Percentiles rank a stretch among this genome's conserved stretches.
These are phyloP conservation scores for Drosophila phalerata DNA, from an alignment of 2,888 invertebrate species.

Conservation along the genomic window DNA sequence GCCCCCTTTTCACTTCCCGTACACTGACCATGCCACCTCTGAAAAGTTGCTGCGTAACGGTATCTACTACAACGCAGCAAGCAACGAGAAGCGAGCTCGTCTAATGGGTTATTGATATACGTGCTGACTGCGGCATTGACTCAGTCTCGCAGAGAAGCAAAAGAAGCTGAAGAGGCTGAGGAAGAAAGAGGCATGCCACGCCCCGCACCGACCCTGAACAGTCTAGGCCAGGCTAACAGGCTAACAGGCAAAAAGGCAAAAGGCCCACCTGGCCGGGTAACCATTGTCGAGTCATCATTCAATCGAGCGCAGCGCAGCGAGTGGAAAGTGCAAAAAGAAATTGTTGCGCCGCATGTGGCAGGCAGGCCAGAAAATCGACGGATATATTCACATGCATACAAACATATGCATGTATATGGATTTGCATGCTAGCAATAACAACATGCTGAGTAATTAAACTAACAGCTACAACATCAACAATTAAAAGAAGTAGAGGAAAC, in stretches of 20 bases:
- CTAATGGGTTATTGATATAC: constrained; percentile 73
- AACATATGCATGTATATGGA: constrained; percentile 18
- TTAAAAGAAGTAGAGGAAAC: constrained; percentile 39
- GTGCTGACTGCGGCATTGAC: constrained; percentile 45
- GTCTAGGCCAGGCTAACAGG: not conserved
- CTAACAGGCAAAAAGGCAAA: constrained; percentile 8
- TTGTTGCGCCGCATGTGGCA: constrained; percentile 53
- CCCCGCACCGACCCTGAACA: constrained; percentile 28
- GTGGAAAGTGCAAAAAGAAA: constrained; percentile 71
- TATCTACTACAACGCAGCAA: constrained; percentile 60
- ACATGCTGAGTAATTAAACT: constrained; percentile 72
- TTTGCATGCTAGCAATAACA: constrained; percentile 51
- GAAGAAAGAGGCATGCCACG: constrained; percentile 38
- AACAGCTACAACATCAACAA: constrained; percentile 61
- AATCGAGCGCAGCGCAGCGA: constrained; percentile 52
- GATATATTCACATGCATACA: constrained; percentile 20
- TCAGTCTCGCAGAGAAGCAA: constrained; percentile 4
- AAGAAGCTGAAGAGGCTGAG: constrained; percentile 4
- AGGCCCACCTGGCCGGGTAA: constrained; percentile 38
- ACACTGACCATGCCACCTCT: not conserved
- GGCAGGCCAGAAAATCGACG: constrained; percentile 27
- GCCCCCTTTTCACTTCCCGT: not conserved
- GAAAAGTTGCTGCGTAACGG: constrained; percentile 79
- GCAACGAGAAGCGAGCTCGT: constrained; percentile 25
- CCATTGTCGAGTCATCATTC: constrained; percentile 54